Evolutionary conservation across 2,797 vertebrate genomes (phyloP).

Genomic region (Hyperoplus immaculatus): DNA sequence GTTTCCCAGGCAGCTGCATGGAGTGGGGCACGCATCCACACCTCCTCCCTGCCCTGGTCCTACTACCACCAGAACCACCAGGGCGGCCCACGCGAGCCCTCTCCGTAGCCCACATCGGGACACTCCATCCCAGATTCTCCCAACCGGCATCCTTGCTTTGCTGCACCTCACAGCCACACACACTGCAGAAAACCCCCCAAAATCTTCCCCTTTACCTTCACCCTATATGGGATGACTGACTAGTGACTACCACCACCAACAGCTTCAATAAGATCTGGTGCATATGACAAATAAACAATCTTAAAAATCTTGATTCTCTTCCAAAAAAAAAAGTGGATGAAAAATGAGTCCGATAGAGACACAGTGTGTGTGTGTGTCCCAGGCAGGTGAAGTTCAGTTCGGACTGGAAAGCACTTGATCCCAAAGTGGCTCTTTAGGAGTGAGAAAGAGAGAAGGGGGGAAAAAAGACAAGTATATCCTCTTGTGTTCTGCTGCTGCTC

Average conservation of each 20-base stretch:
- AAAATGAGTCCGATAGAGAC: conserved; percentile 15
- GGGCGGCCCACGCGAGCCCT: conserved; percentile 41
- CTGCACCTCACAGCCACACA: conserved; percentile 10
- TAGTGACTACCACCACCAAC: background rate
- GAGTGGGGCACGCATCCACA: conserved; percentile 72
- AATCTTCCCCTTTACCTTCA: conserved; percentile 11
- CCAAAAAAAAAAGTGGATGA: conserved; percentile 28
- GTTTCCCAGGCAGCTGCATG: conserved; percentile 82
- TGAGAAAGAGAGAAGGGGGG: conserved; percentile 33
- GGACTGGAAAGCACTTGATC: conserved; percentile 62
- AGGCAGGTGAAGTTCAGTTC: conserved; percentile 58
- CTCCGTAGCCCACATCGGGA: conserved; percentile 5
- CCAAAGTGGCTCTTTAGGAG: conserved; percentile 45
- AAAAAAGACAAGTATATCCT: conserved; percentile 55
- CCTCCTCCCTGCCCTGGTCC: conserved; percentile 26
- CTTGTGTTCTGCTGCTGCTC: background rate
- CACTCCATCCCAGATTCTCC: conserved; percentile 39
- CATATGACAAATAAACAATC: too few relatives aligned
- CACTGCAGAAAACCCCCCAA: conserved; percentile 39
- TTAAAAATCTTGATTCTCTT: background rate
- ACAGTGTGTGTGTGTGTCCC: background rate
- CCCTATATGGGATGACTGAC: conserved; percentile 12
- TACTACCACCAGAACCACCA: conserved; percentile 42
- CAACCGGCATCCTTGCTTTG: conserved; percentile 61
- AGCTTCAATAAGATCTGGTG: background rate